Evolutionary conservation across 2,888 invertebrate genomes (phyloP), one percentile per base, ranked within the genome.

Genomic region (Agrilus cyanescens): DNA sequence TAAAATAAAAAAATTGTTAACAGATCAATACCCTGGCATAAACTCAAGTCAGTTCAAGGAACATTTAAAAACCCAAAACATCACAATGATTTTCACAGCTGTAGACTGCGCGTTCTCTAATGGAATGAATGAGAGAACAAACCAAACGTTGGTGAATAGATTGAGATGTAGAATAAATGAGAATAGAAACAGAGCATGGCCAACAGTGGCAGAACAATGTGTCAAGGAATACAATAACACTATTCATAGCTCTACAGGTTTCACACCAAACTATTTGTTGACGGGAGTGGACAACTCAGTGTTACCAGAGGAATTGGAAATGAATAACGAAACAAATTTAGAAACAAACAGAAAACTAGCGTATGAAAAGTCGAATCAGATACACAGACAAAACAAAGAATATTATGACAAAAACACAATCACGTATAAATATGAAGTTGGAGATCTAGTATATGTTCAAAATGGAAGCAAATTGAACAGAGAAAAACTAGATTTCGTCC

Each of bases 161-260:
- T 16, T 15, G 5, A 36, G 36, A 10, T 36, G 36, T 36, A 36
- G 18, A 14, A 36, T 36, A 16, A n/a, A 36, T 12, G 18, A 36
- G 12, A 40, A 40, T 8, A n/a, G 12, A 14, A 34, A 12, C 12
- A 40, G 31, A 33, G n/a, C n/a, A n/a, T n/a, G 20, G 25, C 20
- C 15, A n/a, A n/a, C n/a, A n/a, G n/a, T n/a, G n/a, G n/a, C n/a
- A n/a, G n/a, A n/a, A 18, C 46, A 51, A 45, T 51, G 52, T 44
- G 44, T 48, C 16, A 36, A 53, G 8, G 52, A 49, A 46, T 58
- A 58, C n/a, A 45, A 45, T 14, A 25, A 37, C 6, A 45, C 45
- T 3, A n/a, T 37, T 10, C 41, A 45, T 5, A 37, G 25, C 20
- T 13, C 42, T 14, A 45, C 42, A 2, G 45, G 45, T 12, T 45